Percentiles rank a stretch among this genome's conserved stretches.
phyloP scores from a whole-genome alignment of 2,888 invertebrate species.

The Coremacera marginata region DNA sequence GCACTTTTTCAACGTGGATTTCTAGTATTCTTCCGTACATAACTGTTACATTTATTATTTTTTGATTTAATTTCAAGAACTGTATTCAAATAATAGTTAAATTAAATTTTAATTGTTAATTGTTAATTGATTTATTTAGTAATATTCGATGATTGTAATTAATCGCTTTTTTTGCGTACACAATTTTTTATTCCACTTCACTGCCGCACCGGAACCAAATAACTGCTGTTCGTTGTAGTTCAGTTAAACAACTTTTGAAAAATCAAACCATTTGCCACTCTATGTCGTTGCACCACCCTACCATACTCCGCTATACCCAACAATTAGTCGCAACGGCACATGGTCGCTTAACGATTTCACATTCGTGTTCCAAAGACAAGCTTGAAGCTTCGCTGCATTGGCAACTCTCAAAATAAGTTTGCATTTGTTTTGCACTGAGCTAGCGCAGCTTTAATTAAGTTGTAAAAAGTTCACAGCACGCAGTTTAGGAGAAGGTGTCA shows the following conservation, averaged over 20 bases:
- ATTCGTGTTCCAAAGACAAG: neutral
- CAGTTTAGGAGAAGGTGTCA: no score
- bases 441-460: neutral
- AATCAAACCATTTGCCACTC: neutral
- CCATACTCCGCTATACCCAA: neutral
- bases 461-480: neutral
- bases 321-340: neutral
- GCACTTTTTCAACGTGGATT: neutral
- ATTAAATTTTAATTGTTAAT: neutral
- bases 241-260: conserved; percentile 26
- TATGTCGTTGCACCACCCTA: no score
- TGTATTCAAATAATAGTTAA: neutral
- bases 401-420: neutral
- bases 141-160: neutral
- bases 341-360: neutral
- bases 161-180: neutral
- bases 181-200: neutral
- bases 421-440: neutral
- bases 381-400: neutral
- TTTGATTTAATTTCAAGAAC: neutral
- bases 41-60: neutral
- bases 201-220: conserved; percentile 46
- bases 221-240: conserved; percentile 42
- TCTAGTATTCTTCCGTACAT: neutral
- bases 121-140: neutral